Base-by-base conservation (phyloP, 92 coral and sea anemone genomes). In the Epizoanthus scotinus region DNA sequence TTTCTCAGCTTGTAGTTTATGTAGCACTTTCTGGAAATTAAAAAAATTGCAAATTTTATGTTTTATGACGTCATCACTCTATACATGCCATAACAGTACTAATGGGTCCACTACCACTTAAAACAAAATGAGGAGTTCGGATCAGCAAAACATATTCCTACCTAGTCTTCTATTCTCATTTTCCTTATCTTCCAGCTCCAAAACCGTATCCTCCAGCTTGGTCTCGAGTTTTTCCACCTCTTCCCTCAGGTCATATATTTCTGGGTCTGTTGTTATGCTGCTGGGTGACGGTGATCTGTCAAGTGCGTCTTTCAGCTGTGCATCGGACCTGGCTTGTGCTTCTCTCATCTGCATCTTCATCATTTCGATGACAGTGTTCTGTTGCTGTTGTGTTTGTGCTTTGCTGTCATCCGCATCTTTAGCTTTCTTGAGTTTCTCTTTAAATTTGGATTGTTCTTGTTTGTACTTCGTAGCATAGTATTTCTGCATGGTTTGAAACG, bases 331-430 rank as follows among this genome's bases (percentile, higher is more conserved):
- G 42, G 91, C 98, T 73, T 95, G 98, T 2, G 90, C 98, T 57
- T 95, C 98, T 78, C 82, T 89, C 93, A 95, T 93, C 83, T 93
- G 98, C 95, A 95, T 93, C 61, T 88, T 89, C 98, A 95, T 93
- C 98, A 95, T 95, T 81, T 93, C 97, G 20, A 95, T 77, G 24
- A 95, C 61, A 0, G 90, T 80, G 86, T 91, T 91, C 62, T 95
- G 98, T 63, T 95, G 98, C 64, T 93, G 98, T 28, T 86, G 82
- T 8, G 94, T 91, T 79, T 90, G 87, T 21, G 78, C 79, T 67
- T 89, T 89, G 25, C 38, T 86, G 8, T 87, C 90, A 17, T 95
- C 94, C 5, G 70, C 91, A 4, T 89, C 89, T 61, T 95, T 78
- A 29, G 83, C 97, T 65, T 87, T 88, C 83, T 89, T 82, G 31